phyloP scores from a whole-genome alignment of 2,888 invertebrate species.

The Microctonus aethiopoides region DNA sequence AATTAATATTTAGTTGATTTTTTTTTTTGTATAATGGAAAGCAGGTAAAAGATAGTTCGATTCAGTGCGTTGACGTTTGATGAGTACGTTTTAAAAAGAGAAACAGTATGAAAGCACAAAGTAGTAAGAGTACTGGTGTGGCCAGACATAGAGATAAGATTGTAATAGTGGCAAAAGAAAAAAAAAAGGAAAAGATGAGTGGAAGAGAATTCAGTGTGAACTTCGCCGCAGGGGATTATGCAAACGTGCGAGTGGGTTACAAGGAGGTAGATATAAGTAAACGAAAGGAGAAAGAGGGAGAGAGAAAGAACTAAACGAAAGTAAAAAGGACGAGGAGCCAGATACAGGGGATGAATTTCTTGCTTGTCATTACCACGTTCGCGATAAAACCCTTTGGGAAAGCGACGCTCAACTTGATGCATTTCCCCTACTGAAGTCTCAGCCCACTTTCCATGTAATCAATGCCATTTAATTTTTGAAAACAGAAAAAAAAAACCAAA shows the following conservation, averaged over 20 bases:
- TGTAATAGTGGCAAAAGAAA: not conserved
- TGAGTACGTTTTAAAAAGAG: too few species aligned
- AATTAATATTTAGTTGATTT: too few species aligned
- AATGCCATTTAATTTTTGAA: not conserved
- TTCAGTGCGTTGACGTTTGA: too few species aligned
- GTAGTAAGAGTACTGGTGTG: slow-evolving; percentile 17
- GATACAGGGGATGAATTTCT: slow-evolving; percentile 44
- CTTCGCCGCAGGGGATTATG: slow-evolving; percentile 59
- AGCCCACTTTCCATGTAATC: not conserved
- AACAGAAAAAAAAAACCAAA: not conserved
- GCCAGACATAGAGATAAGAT: too few species aligned
- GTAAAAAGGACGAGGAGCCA: slow-evolving; percentile 15
- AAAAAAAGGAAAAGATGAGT: slow-evolving; percentile 26
- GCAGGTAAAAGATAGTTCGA: too few species aligned
- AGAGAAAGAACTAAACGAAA: not conserved
- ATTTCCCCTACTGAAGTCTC: not conserved
- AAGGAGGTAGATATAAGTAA: not conserved
- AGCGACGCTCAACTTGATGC: not conserved
- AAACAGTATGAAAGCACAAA: slow-evolving; percentile 18
- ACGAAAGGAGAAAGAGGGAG: slow-evolving; percentile 36
- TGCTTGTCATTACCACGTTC: slow-evolving; percentile 59
- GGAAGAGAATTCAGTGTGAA: slow-evolving; percentile 49
- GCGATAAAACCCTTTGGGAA: slow-evolving; percentile 38
- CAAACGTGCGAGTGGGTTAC: slow-evolving; percentile 49
- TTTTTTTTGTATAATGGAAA: too few species aligned